Evolutionary conservation across 1,140 invertebrate species (phyloP).

Genomic region (Danaus melanippus): DNA sequence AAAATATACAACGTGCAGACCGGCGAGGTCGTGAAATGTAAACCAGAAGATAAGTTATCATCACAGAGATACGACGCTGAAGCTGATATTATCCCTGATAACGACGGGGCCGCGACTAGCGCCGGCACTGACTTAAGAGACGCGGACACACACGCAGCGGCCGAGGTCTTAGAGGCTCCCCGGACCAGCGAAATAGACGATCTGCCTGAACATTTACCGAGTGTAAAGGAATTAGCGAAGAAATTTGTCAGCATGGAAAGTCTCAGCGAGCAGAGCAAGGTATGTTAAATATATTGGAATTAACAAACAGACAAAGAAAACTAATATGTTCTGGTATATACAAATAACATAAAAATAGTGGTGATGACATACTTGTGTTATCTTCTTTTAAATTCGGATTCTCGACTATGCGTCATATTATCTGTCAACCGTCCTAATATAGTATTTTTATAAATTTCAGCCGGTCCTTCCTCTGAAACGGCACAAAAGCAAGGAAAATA

Average conservation of each 20-base stretch:
- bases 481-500: slow-evolving; percentile 53
- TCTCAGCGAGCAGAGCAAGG: slow-evolving; percentile 52
- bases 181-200: slow-evolving; percentile 44
- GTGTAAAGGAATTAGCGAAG: slow-evolving; percentile 66
- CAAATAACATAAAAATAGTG: no score
- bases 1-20: slow-evolving; percentile 70
- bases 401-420: no score
- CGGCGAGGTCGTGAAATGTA: slow-evolving; percentile 65
- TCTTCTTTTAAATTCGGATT: no score
- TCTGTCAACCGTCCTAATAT: no score
- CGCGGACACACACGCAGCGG: no score
- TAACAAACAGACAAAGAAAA: no score
- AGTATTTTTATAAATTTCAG: slow-evolving; percentile 27
- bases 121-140: no score
- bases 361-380: no score
- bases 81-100: slow-evolving; percentile 36
- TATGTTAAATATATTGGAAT: slow-evolving; percentile 23
- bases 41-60: slow-evolving; percentile 64
- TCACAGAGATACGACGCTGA: slow-evolving; percentile 32
- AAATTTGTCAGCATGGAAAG: slow-evolving; percentile 65
- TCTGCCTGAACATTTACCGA: slow-evolving; percentile 51
- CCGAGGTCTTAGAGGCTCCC: no score
- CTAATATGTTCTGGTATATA: no score
- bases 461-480: slow-evolving; percentile 38
- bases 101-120: slow-evolving; percentile 6